Base-by-base conservation (phyloP, 1,140 invertebrate species). In the Aphelenchoides besseyi region DNA sequence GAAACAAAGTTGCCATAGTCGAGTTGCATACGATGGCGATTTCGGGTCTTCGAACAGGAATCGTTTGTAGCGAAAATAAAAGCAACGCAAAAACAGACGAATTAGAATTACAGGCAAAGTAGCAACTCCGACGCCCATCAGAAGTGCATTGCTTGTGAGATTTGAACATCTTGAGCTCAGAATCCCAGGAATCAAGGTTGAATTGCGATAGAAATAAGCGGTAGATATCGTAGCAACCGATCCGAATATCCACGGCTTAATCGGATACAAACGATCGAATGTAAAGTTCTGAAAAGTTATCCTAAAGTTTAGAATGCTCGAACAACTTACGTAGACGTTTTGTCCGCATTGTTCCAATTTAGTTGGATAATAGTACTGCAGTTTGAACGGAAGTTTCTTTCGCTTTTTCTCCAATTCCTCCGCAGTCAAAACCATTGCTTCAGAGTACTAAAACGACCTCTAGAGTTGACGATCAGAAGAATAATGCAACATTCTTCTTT, bases 1-100 rank as follows among this genome's bases (percentile, higher is more conserved):
- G 9, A 57, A 71, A 29, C 68, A 32, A 23, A 80, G 72, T 57
- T 69, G 75, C 81, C 80, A 82, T 33, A 82, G 48, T 66, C 76
- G 76, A 26, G 80, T 83, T 8, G 55, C 55, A 28, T 8, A 28
- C 55, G 71, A 81, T 35, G 79, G 75, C 32, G 73, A 72, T 62
- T 81, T 82, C 18, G 79, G 77, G 37, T 80, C 76, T 54, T 82
- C 80, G 53, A 74, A 82, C 30, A 82, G 59, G 61, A 68, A 82
- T 32, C 73, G 72, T 62, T 82, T 82, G 79, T 82, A 82, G 9
- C 79, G 71, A 53, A 82, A 82, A 67, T 74, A 69, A 57, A 81
- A 78, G 32, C 68, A 52, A 29, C 71, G 74, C 23, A 82, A 63
- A 69, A 82, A 72, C 29, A 68, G 63, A 55, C 81, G 62, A 32